Conservation (phyloP, 2,797 vertebrate species). For the Syndactyla subalaris region DNA sequence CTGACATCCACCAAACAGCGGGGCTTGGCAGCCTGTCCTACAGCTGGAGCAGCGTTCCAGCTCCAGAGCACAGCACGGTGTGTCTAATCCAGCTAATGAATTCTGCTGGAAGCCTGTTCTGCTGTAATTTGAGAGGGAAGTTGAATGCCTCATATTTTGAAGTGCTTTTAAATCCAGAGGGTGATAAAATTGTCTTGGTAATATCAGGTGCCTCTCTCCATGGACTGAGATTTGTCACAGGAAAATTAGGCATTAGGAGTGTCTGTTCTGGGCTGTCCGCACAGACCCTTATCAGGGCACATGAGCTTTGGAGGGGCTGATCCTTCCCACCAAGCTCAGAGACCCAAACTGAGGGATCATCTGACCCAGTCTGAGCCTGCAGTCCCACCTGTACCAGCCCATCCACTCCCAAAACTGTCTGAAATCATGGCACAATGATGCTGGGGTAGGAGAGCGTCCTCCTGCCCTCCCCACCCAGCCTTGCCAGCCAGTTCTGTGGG, state of each 20-base stretch:
- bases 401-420: accelerated
- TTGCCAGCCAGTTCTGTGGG: not conserved
- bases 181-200: not conserved
- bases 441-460: not conserved
- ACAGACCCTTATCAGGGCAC: accelerated
- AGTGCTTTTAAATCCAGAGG: not conserved
- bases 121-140: not conserved
- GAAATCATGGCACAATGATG: accelerated
- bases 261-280: not conserved
- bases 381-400: not conserved
- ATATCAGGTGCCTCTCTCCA: not conserved
- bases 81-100: not conserved
- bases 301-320: accelerated
- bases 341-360: not conserved
- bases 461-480: not conserved
- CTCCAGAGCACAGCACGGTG: accelerated
- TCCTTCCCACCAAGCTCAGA: not conserved
- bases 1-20: accelerated
- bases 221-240: not conserved
- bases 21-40: not conserved
- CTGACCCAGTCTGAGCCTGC: accelerated
- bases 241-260: not conserved
- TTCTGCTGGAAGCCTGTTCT: not conserved
- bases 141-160: not conserved
- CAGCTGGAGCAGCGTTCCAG: not conserved